Evolutionary conservation across 2,113 vertebrate species (phyloP).

Genomic region (Dasypus novemcinctus): DNA sequence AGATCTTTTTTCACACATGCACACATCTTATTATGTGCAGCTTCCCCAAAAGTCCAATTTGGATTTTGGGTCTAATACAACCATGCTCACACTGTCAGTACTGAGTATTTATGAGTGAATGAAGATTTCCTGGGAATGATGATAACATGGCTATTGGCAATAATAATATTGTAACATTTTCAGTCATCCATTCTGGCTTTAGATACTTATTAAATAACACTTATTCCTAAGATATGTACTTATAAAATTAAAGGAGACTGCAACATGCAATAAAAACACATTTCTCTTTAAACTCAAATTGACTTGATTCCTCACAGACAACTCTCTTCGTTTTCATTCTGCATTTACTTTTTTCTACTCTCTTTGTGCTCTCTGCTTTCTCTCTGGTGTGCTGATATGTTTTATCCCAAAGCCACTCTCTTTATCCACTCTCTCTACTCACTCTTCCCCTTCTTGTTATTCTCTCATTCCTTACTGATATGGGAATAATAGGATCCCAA

Average conservation of each 20-base stretch:
- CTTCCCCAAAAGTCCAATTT: constrained; percentile 49
- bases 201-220: constrained; percentile 69
- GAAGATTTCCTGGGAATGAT: constrained; percentile 54
- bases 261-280: constrained; percentile 42
- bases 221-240: constrained; percentile 60
- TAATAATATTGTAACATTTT: constrained; percentile 50
- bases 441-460: constrained; percentile 72
- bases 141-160: constrained; percentile 49
- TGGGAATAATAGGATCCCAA: constrained; percentile 82
- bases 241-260: constrained; percentile 58
- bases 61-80: constrained; percentile 49
- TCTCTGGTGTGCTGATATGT: constrained; percentile 53
- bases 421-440: constrained; percentile 75
- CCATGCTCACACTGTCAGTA: neutral
- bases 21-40: constrained; percentile 32
- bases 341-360: constrained; percentile 62
- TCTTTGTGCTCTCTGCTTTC: constrained; percentile 48
- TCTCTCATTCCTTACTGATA: constrained; percentile 77
- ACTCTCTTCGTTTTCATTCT: constrained; percentile 49
- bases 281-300: constrained; percentile 69
- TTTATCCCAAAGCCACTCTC: constrained; percentile 70
- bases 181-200: constrained; percentile 49
- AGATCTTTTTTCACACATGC: neutral
- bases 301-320: constrained; percentile 70
- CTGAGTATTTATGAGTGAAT: constrained; percentile 44